Base-by-base conservation (phyloP, 2,888 invertebrate genomes). In the Melieria omissa region DNA sequence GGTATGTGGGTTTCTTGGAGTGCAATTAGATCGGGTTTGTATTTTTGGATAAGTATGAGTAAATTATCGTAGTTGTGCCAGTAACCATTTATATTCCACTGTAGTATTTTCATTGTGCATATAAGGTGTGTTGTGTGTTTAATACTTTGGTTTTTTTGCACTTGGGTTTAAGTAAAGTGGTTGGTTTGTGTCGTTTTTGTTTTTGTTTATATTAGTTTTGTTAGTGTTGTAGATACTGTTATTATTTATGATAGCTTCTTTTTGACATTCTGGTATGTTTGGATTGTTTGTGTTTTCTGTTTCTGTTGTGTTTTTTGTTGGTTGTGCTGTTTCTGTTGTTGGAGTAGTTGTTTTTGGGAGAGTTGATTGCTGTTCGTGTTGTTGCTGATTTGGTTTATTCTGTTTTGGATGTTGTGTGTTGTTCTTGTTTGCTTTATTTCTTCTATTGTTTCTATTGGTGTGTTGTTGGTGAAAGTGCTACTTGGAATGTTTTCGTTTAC, bases 11-110 rank as follows among this genome's bases (percentile, higher is more conserved):
- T 47, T 44, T 67, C 67, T 41, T 67, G 41, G 16, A 67, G 16
- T 6, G 41, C 60, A n/a, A 67, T 41, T 45, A 67, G 6, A 45
- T 60, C 57, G 12, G 60, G 60, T 46, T 57, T 47, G 14, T 45
- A 47, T 57, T 47, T 67, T 67, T 67, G 44, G 1, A 58, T n/a
- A 54, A 65, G 52, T 5, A 55, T n/a, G 41, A 52, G 41, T 29
- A 65, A 9, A 12, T 44, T 6, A 6, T 9, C 7, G 14, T 55
- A 54, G 14, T 65, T 65, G 14, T 65, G 29, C 41, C 14, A 29
- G n/a, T 55, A 65, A 6, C 65, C 65, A 44, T 65, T 65, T 41
- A 65, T 42, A 52, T 65, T 65, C 65, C 65, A 49, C 41, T 65
- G 52, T 29, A 65, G 14, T 16, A 65, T 47, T 52, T 29, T 62